phyloP scores from a whole-genome alignment of 2,113 vertebrate genomes.

The Oenanthe melanoleuca region DNA sequence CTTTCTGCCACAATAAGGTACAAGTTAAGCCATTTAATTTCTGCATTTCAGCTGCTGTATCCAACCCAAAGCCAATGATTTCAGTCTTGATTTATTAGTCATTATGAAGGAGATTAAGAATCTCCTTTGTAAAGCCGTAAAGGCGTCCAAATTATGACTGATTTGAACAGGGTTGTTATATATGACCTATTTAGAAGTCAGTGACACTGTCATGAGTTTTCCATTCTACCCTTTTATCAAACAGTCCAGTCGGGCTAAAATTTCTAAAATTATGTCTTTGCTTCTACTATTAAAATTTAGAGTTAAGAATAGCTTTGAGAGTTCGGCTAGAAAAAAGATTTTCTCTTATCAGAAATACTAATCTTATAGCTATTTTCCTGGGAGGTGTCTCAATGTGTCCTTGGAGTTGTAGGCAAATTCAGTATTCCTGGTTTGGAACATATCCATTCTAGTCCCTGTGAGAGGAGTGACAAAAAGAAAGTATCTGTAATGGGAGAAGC shows the following conservation, averaged over 20 bases:
- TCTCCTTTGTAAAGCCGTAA: background rate
- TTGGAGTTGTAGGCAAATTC: background rate
- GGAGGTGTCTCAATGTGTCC: background rate
- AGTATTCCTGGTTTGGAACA: background rate
- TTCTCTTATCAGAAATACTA: background rate
- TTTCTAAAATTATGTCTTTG: background rate
- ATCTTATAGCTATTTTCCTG: background rate
- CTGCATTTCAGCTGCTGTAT: background rate
- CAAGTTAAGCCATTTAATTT: background rate
- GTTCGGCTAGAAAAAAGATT: background rate
- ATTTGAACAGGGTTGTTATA: background rate
- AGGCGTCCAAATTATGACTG: background rate
- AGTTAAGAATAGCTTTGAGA: background rate
- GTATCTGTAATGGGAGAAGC: background rate
- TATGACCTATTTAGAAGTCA: background rate
- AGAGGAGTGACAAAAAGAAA: background rate
- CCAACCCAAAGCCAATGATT: background rate
- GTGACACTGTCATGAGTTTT: background rate
- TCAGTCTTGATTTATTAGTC: slow-evolving; percentile 1
- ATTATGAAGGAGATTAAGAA: background rate
- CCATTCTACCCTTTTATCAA: background rate
- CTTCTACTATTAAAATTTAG: background rate
- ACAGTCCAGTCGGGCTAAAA: background rate
- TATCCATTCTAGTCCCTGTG: background rate
- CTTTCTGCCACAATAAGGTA: background rate